phyloP scores from a whole-genome alignment of 2,797 vertebrate genomes.

The Sebastes steindachneri region DNA sequence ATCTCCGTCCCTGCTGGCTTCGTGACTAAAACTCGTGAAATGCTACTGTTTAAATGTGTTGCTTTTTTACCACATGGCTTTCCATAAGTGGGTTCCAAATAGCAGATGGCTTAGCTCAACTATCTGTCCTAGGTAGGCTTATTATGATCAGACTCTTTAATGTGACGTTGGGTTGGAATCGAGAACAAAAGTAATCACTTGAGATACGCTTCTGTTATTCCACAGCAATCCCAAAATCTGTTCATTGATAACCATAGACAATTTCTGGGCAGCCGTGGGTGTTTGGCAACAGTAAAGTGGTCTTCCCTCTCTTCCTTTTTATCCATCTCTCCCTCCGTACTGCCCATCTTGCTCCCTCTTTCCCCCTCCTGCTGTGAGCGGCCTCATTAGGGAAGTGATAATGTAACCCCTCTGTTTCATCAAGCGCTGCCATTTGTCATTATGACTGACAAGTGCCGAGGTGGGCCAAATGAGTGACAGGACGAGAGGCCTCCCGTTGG shows the following conservation, averaged over 20 bases:
- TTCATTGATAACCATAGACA: constrained; percentile 39
- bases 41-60: constrained; percentile 44
- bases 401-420: constrained; percentile 78
- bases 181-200: constrained; percentile 31
- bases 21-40: neutral
- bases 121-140: constrained; percentile 13
- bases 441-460: constrained; percentile 75
- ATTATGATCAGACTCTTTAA: constrained; percentile 13
- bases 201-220: constrained; percentile 21
- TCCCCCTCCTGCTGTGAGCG: constrained; percentile 74
- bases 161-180: constrained; percentile 20
- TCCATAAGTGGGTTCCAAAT: constrained; percentile 14
- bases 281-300: constrained; percentile 58
- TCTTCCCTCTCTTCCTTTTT: constrained; percentile 43
- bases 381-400: constrained; percentile 79
- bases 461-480: constrained; percentile 51
- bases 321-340: constrained; percentile 51
- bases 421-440: constrained; percentile 76
- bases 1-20: constrained; percentile 14
- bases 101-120: constrained; percentile 14
- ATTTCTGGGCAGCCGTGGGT: constrained; percentile 45
- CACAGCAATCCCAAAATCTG: constrained; percentile 24
- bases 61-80: constrained; percentile 12
- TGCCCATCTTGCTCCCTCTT: constrained; percentile 46
- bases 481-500: constrained; percentile 31